A percentile compares a stretch with the other conserved stretches of the same genome.
Evolutionary conservation across 2,888 invertebrate genomes (phyloP).

Genomic region (Lacanobia wlatinum): DNA sequence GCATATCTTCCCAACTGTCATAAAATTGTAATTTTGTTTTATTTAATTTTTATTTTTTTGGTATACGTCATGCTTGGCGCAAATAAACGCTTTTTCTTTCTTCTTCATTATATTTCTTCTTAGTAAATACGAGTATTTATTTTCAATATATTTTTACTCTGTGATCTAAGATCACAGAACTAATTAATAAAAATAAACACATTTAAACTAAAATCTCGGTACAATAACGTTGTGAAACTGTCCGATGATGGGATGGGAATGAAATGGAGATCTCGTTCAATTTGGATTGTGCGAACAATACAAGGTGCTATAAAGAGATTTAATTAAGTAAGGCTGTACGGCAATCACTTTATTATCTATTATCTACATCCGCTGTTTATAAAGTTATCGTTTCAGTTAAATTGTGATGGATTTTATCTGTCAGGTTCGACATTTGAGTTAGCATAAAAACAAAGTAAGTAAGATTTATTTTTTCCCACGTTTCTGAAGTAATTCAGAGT

Average conservation of each 20-base stretch:
- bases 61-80: too few species aligned
- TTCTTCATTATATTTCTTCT: too few species aligned
- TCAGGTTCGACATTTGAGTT: background rate
- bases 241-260: conserved; percentile 24
- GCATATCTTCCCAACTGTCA: too few species aligned
- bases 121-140: too few species aligned
- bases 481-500: background rate
- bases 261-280: conserved; percentile 26
- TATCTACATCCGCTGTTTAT: conserved; percentile 19
- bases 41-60: too few species aligned
- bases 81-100: too few species aligned
- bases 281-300: conserved; percentile 17
- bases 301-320: conserved; percentile 37
- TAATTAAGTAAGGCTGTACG: conserved; percentile 4
- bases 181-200: background rate
- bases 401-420: conserved; percentile 9
- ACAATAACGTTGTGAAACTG: conserved; percentile 19
- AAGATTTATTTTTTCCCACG: background rate
- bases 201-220: conserved; percentile 2
- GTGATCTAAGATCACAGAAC: too few species aligned
- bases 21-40: too few species aligned
- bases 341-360: conserved; percentile 44
- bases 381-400: conserved; percentile 15
- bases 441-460: background rate
- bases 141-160: too few species aligned